Percentiles rank a stretch among this genome's conserved stretches.
Conservation (phyloP, 2,113 vertebrate species). For the Nothobranchius kuhntae region DNA sequence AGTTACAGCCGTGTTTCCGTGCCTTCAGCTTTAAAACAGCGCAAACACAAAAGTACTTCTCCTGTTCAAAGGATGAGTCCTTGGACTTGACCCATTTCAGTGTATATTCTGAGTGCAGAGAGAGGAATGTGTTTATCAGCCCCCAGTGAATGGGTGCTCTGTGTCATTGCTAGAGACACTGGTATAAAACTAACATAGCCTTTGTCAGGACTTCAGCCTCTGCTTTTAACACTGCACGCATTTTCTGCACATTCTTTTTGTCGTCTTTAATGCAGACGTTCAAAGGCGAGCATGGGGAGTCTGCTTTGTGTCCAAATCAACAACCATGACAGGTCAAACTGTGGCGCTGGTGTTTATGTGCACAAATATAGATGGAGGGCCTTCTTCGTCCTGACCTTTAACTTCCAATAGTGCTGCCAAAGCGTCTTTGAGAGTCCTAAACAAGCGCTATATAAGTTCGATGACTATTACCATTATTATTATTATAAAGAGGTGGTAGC, state of each 20-base stretch:
- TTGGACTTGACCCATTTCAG: constrained; percentile 19
- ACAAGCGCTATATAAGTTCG: no score
- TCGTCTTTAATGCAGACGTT: constrained; percentile 4
- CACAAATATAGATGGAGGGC: constrained; percentile 45
- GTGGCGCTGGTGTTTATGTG: constrained; percentile 42
- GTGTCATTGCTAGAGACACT: constrained; percentile 24
- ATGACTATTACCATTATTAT: no score
- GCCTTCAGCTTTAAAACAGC: background rate
- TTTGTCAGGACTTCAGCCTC: constrained; percentile 26
- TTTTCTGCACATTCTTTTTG: constrained; percentile 12
- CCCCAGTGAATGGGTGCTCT: constrained; percentile 18
- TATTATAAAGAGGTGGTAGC: background rate
- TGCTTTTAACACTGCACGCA: constrained; percentile 17
- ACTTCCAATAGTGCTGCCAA: constrained; percentile 11
- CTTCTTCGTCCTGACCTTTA: constrained; percentile 28
- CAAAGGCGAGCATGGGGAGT: constrained; percentile 14
- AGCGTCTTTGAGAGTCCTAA: no score
- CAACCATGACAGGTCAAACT: constrained; percentile 35
- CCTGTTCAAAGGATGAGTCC: constrained; percentile 16
- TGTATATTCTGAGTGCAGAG: constrained; percentile 9
- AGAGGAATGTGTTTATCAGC: constrained; percentile 32
- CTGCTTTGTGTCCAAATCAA: constrained; percentile 51
- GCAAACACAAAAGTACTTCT: background rate
- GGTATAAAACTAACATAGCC: constrained; percentile 27
- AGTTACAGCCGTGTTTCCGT: background rate